phyloP scores from a whole-genome alignment of 1,140 invertebrate genomes.

The Grapholita molesta region DNA sequence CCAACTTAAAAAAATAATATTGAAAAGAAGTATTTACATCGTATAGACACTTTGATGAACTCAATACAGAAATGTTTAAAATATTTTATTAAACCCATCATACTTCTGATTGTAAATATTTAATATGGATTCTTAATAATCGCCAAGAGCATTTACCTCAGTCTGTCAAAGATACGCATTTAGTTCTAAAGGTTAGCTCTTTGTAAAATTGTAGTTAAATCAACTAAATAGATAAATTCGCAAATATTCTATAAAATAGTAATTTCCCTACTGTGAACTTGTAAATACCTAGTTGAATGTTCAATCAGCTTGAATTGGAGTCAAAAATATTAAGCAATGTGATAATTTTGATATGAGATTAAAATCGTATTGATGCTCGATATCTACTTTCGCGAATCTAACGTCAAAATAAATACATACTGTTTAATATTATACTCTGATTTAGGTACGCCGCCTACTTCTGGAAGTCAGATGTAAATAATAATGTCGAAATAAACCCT shows the following conservation, averaged over 20 bases:
- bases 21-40: background rate
- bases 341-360: background rate
- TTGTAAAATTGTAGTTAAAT: background rate
- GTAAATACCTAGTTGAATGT: background rate
- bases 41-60: background rate
- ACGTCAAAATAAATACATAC: background rate
- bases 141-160: background rate
- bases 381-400: no score
- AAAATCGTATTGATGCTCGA: no score
- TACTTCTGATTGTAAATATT: background rate
- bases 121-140: background rate
- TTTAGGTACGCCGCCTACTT: background rate
- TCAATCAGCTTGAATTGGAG: background rate
- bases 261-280: background rate
- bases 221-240: background rate
- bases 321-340: background rate
- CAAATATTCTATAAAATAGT: background rate
- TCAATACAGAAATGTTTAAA: background rate
- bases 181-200: background rate
- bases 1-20: background rate
- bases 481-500: no score
- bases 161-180: background rate
- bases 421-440: background rate
- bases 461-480: background rate
- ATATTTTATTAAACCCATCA: background rate